Evolutionary conservation across 2,888 invertebrate genomes (phyloP), one percentile per base, ranked within the genome.

Genomic region (Thera obeliscata): DNA sequence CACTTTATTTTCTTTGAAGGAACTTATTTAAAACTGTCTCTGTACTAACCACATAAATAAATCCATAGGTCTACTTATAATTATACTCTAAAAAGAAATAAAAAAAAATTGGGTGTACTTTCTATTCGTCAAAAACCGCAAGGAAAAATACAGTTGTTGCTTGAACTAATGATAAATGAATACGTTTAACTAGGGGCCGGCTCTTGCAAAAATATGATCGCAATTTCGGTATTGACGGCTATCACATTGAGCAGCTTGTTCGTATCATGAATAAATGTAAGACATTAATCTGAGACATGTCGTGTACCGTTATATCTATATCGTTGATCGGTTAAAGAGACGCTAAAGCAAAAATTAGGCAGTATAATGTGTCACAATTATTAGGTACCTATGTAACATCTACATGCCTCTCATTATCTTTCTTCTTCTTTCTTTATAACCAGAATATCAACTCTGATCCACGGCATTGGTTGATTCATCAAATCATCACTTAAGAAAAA

Each of bases 261-360:
- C 50, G 69, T 56, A 71, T 76, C 76, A 82, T 82, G 79, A 80
- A 78, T 79, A 77, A 79, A 80, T 78, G 78, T 80, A 75, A 75
- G 74, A 81, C 84, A 87, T 89, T 88, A 87, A 88, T 90, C 88
- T 87, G 76, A 43, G 56, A 46, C 7, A 33, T n/a, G 36, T 64
- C 65, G 65, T 67, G 73, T 86, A 76, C 89, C 90, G 90, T 88
- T 90, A 89, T 82, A 78, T 83, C 80, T 79, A 78, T 76, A 74
- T 76, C 73, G 70, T 72, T 74, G 78, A 82, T 81, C 71, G 74
- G 70, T 78, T 80, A 78, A 77, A 2, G 75, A 61, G 72, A 66
- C 67, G 72, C 70, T 72, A 74, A 72, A 75, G 74, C 73, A 75
- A 77, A 80, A 78, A 76, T 75, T 58, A 74, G 71, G 3, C 52